Conservation (phyloP, 2,113 vertebrate species). For the Alouatta palliata region DNA sequence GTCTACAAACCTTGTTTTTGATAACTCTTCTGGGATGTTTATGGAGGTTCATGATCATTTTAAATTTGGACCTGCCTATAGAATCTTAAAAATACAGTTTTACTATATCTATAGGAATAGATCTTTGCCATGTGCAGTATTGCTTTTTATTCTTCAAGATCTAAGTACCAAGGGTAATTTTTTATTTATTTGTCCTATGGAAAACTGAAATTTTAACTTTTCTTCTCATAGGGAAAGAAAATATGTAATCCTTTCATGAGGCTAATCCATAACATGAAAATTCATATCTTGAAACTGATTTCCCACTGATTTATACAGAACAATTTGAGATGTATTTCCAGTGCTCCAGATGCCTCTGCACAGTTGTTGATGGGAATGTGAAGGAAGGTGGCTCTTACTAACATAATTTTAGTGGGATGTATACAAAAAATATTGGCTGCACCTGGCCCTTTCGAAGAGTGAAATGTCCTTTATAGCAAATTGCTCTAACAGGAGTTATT, state of each 20-base stretch:
- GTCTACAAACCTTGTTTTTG: background rate
- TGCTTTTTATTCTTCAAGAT: constrained; percentile 15
- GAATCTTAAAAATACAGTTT: background rate
- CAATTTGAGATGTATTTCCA: background rate
- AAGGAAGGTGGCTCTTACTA: background rate
- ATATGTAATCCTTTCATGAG: background rate
- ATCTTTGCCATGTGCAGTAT: background rate
- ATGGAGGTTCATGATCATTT: background rate
- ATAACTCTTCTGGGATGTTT: background rate
- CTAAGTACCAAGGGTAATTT: background rate
- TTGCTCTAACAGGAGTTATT: background rate
- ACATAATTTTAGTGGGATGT: background rate
- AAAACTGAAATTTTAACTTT: background rate
- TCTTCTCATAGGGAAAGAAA: background rate
- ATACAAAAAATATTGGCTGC: background rate
- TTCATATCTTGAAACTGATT: background rate
- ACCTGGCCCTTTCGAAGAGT: background rate
- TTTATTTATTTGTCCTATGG: background rate
- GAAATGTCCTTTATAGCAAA: background rate
- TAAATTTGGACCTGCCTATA: background rate
- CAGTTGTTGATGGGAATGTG: background rate
- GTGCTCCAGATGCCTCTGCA: background rate
- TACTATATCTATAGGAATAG: background rate
- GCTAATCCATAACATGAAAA: background rate
- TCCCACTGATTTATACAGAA: background rate